phyloP scores from a whole-genome alignment of 1,140 invertebrate species.

The Babylonia areolata region DNA sequence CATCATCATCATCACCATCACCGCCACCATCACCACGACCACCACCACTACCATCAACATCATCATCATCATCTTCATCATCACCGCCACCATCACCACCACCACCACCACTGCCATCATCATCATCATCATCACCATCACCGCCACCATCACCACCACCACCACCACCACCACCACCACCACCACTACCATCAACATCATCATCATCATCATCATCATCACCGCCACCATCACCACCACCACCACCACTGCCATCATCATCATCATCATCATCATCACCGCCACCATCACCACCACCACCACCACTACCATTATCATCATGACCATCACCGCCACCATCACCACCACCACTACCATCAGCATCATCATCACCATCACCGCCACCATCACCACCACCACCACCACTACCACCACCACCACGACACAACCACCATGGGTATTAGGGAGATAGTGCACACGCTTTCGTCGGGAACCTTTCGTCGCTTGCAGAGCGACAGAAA shows the following conservation, averaged over 20 bases:
- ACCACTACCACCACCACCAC: too few species aligned
- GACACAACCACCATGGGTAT: too few species aligned
- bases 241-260: conserved; percentile 33
- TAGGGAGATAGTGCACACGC: too few species aligned
- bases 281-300: conserved; percentile 16
- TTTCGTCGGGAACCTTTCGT: too few species aligned
- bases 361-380: conserved; percentile 32
- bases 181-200: conserved; percentile 24
- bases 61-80: conserved; percentile 25
- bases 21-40: not conserved
- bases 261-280: not conserved
- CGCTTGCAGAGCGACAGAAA: too few species aligned
- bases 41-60: conserved; percentile 23
- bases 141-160: conserved; percentile 21
- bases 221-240: conserved; percentile 26
- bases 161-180: conserved; percentile 25
- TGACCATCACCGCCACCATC: not conserved
- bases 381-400: not conserved
- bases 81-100: conserved; percentile 1
- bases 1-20: conserved; percentile 2
- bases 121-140: conserved; percentile 33
- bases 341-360: not conserved
- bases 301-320: conserved; percentile 12
- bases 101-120: conserved; percentile 24
- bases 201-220: conserved; percentile 25